Evolutionary conservation across 2,797 vertebrate species (phyloP), one percentile per base, ranked within the genome.

Genomic region (Schizothorax lantsangensis): DNA sequence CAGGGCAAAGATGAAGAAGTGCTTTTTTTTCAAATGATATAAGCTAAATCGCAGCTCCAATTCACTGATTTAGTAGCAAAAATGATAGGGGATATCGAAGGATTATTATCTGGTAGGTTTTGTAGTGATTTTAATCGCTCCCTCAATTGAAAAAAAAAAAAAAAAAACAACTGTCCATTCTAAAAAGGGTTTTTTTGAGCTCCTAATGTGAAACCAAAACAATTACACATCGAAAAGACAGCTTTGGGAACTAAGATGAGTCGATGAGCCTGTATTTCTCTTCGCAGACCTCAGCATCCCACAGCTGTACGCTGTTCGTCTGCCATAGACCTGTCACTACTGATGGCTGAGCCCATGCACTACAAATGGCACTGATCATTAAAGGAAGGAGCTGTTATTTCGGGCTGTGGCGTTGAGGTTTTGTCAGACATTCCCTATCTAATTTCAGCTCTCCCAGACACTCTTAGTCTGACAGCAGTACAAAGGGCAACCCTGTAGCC

Each of bases 401-500:
- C 49, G 21, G 45, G 54, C 54, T 74, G 30, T 47, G 49, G 49
- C 5, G 10, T n/a, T 79, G 57, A 78, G 72, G 84, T 64, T 87
- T 74, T 78, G 77, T 86, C 57, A 82, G 84, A 77, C 84, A 66
- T 86, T 77, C 47, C 21, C 43, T 26, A 71, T 81, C 85, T 62
- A 81, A 82, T 62, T 45, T 72, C n/a, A 81, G 49, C 62, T 78
- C 79, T 80, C 73, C 57, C 59, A 85, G 87, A 86, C 91, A 84
- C 87, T 82, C 62, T 89, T 88, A 89, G 90, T 93, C 89, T 94
- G 91, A 94, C 94, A 93, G 90, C 91, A 90, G 88, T 88, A 91
- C 91, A 90, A 92, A 93, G 92, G 92, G 93, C 89, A 92, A 91
- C 92, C 90, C 93, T 93, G 93, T 94, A 95, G 94, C 94, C 94